Percentiles rank a stretch among this genome's conserved stretches.
Evolutionary conservation across 1,140 invertebrate genomes (phyloP).

Genomic region (Geopemphigus sp.): DNA sequence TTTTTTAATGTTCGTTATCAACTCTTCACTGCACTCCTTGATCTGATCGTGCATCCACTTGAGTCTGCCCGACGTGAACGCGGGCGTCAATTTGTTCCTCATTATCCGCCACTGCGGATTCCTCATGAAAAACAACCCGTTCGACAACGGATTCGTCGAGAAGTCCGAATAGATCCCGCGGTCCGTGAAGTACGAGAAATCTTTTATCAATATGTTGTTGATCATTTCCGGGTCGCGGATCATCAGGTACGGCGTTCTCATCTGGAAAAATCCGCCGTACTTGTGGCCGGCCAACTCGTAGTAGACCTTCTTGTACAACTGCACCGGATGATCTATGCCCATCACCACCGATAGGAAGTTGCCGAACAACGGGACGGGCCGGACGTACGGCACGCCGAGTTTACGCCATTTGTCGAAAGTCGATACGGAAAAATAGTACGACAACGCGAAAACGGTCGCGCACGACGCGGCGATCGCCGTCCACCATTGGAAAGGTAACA

Average conservation of each 20-base stretch:
- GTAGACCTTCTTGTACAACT: conserved; percentile 49
- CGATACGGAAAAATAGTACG: background rate
- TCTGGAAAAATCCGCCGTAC: conserved; percentile 51
- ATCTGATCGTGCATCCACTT: conserved; percentile 61
- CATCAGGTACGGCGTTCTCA: conserved; percentile 55
- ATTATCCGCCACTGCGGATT: conserved; percentile 60
- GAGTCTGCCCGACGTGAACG: conserved; percentile 62
- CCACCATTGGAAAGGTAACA: background rate
- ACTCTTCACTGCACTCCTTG: conserved; percentile 55
- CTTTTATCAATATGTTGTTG: conserved; percentile 58
- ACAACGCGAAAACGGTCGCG: background rate
- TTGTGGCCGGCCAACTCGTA: conserved; percentile 44
- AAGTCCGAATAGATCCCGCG: conserved; percentile 53
- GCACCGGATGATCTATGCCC: conserved; percentile 8
- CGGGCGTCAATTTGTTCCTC: conserved; percentile 59
- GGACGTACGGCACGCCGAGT: conserved; percentile 50
- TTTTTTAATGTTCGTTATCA: too few species aligned
- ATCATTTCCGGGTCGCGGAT: conserved; percentile 58
- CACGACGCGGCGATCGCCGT: background rate
- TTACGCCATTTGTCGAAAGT: conserved; percentile 11
- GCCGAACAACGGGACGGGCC: too few species aligned
- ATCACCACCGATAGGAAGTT: conserved; percentile 24
- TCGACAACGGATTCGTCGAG: conserved; percentile 58
- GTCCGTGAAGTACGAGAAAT: conserved; percentile 58
- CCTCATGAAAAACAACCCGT: conserved; percentile 59